Base-by-base conservation (phyloP, 2,888 invertebrate genomes). In the Macropis europaea region DNA sequence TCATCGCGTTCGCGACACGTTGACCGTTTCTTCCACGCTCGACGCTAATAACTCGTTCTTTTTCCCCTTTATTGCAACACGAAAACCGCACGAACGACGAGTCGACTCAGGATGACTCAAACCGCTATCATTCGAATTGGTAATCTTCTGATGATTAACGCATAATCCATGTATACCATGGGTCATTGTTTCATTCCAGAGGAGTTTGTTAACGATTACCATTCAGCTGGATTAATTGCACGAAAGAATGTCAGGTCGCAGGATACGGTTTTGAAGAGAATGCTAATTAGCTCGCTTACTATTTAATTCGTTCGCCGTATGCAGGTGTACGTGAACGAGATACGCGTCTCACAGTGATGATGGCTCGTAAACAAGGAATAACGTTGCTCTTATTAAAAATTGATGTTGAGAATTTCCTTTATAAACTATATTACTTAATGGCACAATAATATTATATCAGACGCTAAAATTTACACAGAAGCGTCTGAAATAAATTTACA, bases 1-100 rank as follows among this genome's bases (percentile, higher is more conserved):
- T 81, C 81, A 81, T 61, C 52, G n/a, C n/a, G 52, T 50, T 38
- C 67, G 66, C 47, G 45, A 67, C 47, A 47, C 42, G 53, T 45
- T 36, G 30, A 61, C 57, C 45, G 43, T 71, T 67, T 30, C 52
- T 15, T 19, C 7, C 19, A 7, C 30, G 50, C 9, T 19, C 5
- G 22, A 42, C 2, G 15, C 11, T 24, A 40, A 7, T 32, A 38
- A 66, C 30, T n/a, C n/a, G n/a, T n/a, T n/a, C n/a, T n/a, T n/a
- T n/a, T n/a, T n/a, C n/a, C n/a, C n/a, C n/a, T n/a, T n/a, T n/a
- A n/a, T n/a, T n/a, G n/a, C n/a, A n/a, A n/a, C n/a, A n/a, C n/a
- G n/a, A n/a, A n/a, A n/a, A n/a, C n/a, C n/a, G n/a, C n/a, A n/a
- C n/a, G n/a, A n/a, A n/a, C n/a, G n/a, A n/a, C n/a, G n/a, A n/a